Evolutionary conservation across 2,888 invertebrate species (phyloP).

Genomic region (Amblyjoppa proteus): DNA sequence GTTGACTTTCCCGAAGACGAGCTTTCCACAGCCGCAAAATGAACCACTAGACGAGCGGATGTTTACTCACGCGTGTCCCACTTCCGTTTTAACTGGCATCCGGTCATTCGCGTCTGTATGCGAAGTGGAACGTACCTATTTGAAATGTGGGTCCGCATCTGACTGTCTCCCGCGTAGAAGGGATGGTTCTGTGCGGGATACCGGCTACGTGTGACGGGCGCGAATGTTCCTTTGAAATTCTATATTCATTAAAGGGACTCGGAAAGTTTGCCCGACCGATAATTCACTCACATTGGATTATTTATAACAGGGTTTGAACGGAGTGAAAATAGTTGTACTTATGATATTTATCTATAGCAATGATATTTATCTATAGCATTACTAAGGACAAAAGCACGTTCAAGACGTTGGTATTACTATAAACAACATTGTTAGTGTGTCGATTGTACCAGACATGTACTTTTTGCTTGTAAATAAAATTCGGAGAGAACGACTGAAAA

Average conservation of each 20-base stretch:
- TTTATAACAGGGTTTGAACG: too few species aligned
- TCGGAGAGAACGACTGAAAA: too few species aligned
- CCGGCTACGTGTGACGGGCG: slow-evolving; percentile 13
- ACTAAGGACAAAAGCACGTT: too few species aligned
- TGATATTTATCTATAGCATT: too few species aligned
- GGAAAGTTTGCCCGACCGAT: too few species aligned
- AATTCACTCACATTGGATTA: too few species aligned
- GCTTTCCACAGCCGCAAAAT: slow-evolving; percentile 13
- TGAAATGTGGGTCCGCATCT: neutral
- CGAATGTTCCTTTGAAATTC: slow-evolving; percentile 73
- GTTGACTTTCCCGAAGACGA: slow-evolving; percentile 18
- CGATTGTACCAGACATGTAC: too few species aligned
- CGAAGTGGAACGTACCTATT: slow-evolving; percentile 1
- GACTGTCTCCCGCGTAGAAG: neutral
- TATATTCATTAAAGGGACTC: slow-evolving; percentile 74
- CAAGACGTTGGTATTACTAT: too few species aligned
- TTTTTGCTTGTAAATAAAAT: too few species aligned
- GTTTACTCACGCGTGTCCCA: slow-evolving; percentile 17
- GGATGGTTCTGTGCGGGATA: neutral
- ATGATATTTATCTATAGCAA: too few species aligned
- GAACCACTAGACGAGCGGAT: neutral
- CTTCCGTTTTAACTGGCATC: slow-evolving; percentile 47
- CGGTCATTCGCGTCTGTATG: slow-evolving; percentile 8
- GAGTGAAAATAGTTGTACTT: too few species aligned
- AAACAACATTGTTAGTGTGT: too few species aligned